These are phyloP conservation scores for Agrochola lychnidis DNA, from an alignment of 2,888 invertebrate genomes.

Conservation along the genomic window DNA sequence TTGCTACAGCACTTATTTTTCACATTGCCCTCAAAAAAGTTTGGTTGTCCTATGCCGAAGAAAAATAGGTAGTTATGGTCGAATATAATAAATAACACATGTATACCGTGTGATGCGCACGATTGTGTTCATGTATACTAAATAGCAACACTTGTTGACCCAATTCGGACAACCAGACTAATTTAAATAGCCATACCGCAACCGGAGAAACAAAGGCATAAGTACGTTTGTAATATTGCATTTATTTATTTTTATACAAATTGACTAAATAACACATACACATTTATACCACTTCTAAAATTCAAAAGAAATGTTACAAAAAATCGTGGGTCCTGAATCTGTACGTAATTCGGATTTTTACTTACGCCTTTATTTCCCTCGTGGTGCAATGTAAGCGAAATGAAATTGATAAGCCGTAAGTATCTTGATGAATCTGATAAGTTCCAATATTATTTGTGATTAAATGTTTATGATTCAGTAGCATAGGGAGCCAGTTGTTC, in stretches of 20 bases:
- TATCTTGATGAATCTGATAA: constrained; percentile 23
- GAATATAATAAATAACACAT: not conserved
- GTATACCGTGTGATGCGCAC: not conserved
- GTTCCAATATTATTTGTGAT: constrained; percentile 9
- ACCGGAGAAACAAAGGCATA: constrained; percentile 59
- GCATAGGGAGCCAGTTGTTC: constrained; percentile 14
- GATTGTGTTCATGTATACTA: not conserved
- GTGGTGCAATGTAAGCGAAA: constrained; percentile 40
- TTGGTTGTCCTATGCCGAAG: not conserved
- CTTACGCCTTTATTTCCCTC: constrained; percentile 63
- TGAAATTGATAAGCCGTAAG: constrained; percentile 19
- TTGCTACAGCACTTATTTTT: not conserved
- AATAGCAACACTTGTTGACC: not conserved
- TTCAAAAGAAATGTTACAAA: constrained; percentile 50
- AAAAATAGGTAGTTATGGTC: not conserved
- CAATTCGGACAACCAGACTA: constrained; percentile 9
- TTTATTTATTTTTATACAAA: constrained; percentile 61
- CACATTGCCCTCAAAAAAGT: not conserved
- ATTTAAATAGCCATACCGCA: constrained; percentile 9
- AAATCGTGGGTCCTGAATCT: constrained; percentile 23
- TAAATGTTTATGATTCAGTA: constrained; percentile 14
- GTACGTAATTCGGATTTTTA: constrained; percentile 42
- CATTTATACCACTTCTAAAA: constrained; percentile 46
- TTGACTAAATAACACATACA: constrained; percentile 60
- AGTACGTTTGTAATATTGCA: constrained; percentile 53